Evolutionary conservation across 2,113 vertebrate genomes (phyloP).

Genomic region (Apteryx owenii): DNA sequence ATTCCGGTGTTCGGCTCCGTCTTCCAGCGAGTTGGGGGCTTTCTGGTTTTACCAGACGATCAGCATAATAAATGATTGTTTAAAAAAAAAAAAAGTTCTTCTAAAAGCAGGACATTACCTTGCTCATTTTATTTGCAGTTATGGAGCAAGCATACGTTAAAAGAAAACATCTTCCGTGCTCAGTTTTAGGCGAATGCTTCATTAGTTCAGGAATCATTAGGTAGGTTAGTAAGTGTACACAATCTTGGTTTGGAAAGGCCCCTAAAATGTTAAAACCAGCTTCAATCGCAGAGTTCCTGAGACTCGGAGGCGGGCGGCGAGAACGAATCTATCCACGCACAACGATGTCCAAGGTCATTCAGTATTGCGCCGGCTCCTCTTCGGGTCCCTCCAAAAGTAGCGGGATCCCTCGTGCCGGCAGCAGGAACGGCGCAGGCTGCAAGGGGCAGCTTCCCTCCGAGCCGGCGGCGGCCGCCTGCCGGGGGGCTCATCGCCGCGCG

Average conservation of each 20-base stretch:
- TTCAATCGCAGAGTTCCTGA: slow-evolving; percentile 71
- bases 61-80: slow-evolving; percentile 49
- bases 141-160: slow-evolving; percentile 58
- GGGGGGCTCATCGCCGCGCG: no score
- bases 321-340: slow-evolving; percentile 65
- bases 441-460: neutral
- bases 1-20: slow-evolving; percentile 53
- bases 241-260: slow-evolving; percentile 67
- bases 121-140: slow-evolving; percentile 63
- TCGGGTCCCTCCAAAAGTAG: slow-evolving; percentile 70
- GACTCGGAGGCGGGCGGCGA: slow-evolving; percentile 53
- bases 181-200: slow-evolving; percentile 71
- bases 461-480: no score
- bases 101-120: slow-evolving; percentile 68
- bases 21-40: slow-evolving; percentile 33
- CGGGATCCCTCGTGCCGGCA: slow-evolving; percentile 32
- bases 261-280: slow-evolving; percentile 60
- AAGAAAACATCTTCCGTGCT: slow-evolving; percentile 65
- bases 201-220: slow-evolving; percentile 72
- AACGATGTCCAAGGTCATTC: slow-evolving; percentile 81
- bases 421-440: slow-evolving; percentile 56
- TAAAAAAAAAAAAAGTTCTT: slow-evolving; percentile 41
- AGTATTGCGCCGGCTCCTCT: slow-evolving; percentile 43
- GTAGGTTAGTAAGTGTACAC: slow-evolving; percentile 42
- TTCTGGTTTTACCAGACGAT: slow-evolving; percentile 28